These are phyloP conservation scores for Falcaria lacertinaria DNA, from an alignment of 2,888 invertebrate species.

Conservation along the genomic window DNA sequence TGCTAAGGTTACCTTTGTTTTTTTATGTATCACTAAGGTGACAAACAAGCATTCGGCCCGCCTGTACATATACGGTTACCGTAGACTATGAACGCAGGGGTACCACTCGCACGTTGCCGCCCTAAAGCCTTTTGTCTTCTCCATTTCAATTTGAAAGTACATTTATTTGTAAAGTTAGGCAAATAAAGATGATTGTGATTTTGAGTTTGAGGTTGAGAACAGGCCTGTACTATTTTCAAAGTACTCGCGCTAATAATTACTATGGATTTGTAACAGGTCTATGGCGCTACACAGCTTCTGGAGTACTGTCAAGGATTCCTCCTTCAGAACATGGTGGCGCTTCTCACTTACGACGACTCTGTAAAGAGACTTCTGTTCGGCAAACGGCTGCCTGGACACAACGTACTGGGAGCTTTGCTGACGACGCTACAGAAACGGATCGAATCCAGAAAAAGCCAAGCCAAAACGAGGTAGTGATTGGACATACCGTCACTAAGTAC, in stretches of 20 bases:
- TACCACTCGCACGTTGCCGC: too few relatives aligned
- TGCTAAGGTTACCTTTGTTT: too few relatives aligned
- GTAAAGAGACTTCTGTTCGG: constrained; percentile 93
- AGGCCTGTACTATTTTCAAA: too few relatives aligned
- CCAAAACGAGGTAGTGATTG: constrained; percentile 61
- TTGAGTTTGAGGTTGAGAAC: too few relatives aligned
- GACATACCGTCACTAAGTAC: neutral
- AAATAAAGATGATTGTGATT: too few relatives aligned
- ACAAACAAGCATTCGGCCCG: too few relatives aligned
- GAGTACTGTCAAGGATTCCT: constrained; percentile 95
- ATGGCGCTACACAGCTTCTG: constrained; percentile 90
- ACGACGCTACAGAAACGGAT: constrained; percentile 90
- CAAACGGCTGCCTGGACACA: constrained; percentile 93
- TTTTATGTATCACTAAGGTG: too few relatives aligned
- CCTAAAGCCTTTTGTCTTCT: too few relatives aligned
- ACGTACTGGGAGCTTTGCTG: constrained; percentile 90
- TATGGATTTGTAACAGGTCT: constrained; percentile 83
- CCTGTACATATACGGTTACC: too few relatives aligned
- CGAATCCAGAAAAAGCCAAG: constrained; percentile 80
- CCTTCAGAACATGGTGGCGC: constrained; percentile 96
- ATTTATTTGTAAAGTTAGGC: too few relatives aligned
- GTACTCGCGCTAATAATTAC: neutral
- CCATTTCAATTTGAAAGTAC: too few relatives aligned
- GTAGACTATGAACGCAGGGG: too few relatives aligned
- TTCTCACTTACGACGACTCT: constrained; percentile 93